These are phyloP conservation scores for Lordiphosa fenestrarum DNA, from an alignment of 2,888 invertebrate species.

Conservation along the genomic window DNA sequence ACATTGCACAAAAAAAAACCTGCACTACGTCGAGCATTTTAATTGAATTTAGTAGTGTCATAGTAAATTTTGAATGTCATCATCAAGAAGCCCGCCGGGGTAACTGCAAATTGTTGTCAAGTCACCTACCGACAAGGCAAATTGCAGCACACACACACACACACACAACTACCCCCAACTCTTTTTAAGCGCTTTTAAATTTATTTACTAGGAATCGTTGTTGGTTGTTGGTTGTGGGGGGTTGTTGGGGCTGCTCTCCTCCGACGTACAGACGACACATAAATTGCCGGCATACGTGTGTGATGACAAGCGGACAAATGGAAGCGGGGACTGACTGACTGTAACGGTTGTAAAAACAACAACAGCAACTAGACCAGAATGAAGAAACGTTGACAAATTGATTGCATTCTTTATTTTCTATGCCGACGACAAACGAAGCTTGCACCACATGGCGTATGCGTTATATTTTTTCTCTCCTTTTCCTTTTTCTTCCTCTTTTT, in stretches of 20 bases:
- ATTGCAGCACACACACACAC: slow-evolving; percentile 28
- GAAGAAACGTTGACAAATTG: slow-evolving; percentile 69
- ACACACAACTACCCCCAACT: slow-evolving; percentile 31
- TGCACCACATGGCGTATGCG: slow-evolving; percentile 63
- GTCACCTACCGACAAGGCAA: slow-evolving; percentile 52
- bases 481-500: not conserved
- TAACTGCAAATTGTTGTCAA: slow-evolving; percentile 43
- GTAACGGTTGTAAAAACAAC: not conserved
- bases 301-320: slow-evolving; percentile 53
- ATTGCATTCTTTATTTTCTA: slow-evolving; percentile 71
- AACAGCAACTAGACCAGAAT: not conserved
- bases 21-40: slow-evolving; percentile 44
- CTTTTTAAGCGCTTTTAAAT: slow-evolving; percentile 58
- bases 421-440: slow-evolving; percentile 29
- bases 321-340: slow-evolving; percentile 18
- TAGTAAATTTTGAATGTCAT: slow-evolving; percentile 64
- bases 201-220: slow-evolving; percentile 58
- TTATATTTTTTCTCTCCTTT: slow-evolving; percentile 27
- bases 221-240: too few species aligned
- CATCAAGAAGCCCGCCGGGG: slow-evolving; percentile 32
- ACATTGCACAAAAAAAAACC: not conserved
- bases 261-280: slow-evolving; percentile 49
- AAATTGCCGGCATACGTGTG: slow-evolving; percentile 69
- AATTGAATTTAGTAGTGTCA: slow-evolving; percentile 70
- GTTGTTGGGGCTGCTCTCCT: slow-evolving; percentile 4